A percentile compares a stretch with the other conserved stretches of the same genome.
phyloP scores from a whole-genome alignment of 2,888 invertebrate species.

The Atrina japonica region DNA sequence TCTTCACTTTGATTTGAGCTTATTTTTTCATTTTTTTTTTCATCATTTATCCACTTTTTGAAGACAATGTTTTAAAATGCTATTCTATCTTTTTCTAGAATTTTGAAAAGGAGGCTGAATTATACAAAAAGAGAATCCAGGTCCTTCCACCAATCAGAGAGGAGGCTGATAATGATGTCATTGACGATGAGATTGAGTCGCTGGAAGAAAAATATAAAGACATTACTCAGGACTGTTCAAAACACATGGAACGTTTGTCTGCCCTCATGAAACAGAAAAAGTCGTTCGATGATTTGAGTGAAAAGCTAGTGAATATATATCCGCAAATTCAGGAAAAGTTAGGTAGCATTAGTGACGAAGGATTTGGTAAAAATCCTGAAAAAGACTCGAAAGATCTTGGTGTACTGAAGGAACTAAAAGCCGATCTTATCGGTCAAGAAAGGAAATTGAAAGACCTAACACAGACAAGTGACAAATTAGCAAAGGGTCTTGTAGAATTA shows the following conservation, averaged over 20 bases:
- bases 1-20: no score
- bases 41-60: no score
- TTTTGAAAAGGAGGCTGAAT: slow-evolving; percentile 72
- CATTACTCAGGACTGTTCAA: slow-evolving; percentile 69
- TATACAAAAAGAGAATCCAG: slow-evolving; percentile 70
- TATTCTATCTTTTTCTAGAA: no score
- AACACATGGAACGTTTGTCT: slow-evolving; percentile 69
- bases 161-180: slow-evolving; percentile 66
- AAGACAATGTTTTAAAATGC: no score
- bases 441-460: slow-evolving; percentile 71
- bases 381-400: slow-evolving; percentile 62
- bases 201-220: slow-evolving; percentile 73
- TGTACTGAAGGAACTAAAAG: slow-evolving; percentile 70
- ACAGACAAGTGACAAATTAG: slow-evolving; percentile 88
- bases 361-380: slow-evolving; percentile 63
- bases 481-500: slow-evolving; percentile 90
- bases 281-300: slow-evolving; percentile 68
- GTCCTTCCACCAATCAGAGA: slow-evolving; percentile 72
- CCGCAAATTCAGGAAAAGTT: slow-evolving; percentile 70
- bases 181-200: slow-evolving; percentile 73
- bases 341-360: slow-evolving; percentile 58
- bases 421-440: slow-evolving; percentile 75
- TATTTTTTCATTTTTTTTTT: no score
- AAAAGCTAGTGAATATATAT: slow-evolving; percentile 65
- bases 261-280: slow-evolving; percentile 70